Evolutionary conservation across 2,797 vertebrate genomes (phyloP), one percentile per base, ranked within the genome.

Genomic region (Amniataba percoides): DNA sequence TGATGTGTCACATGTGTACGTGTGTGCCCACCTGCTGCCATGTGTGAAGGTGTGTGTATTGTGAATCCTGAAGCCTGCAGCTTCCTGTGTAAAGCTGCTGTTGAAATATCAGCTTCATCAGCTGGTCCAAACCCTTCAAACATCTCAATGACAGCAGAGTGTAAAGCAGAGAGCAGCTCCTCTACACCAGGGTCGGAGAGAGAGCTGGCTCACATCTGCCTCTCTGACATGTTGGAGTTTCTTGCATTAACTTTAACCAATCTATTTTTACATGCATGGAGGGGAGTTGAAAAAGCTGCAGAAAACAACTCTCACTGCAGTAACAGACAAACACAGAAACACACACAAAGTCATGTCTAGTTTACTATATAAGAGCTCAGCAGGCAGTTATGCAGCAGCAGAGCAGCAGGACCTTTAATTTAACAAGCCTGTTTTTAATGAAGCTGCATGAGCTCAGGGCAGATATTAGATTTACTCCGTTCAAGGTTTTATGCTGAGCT

Each of bases 351-450:
- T 21, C 27, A 62, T 34, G 64, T 71, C 23, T 46, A 5, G 21
- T 40, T 46, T 36, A 49, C 48, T 57, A 16, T 62, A 57, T 18
- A 15, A 58, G 71, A 73, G 49, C 60, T 71, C 59, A 43, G 67
- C 27, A 19, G 80, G 71, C 27, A 12, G 43, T 71, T 42, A 1
- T 23, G 68, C 42, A 71, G 57, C 46, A 74, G 69, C 58, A 57
- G 39, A 86, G 55, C 83, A 81, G 85, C 68, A 69, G 81, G 73
- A 58, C 78, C 72, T 81, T 83, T 75, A 70, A 82, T 83, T 81
- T 78, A 71, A 81, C 75, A 57, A 62, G 77, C 19, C 0, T 27
- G 48, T 52, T 63, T 78, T 84, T 85, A 87, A 83, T 84, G 81
- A 86, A 86, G 52, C 78, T 80, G 62, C 75, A 25, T 57, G 77